Percentiles rank a stretch among this genome's conserved stretches.
Evolutionary conservation across 2,888 invertebrate species (phyloP).

Genomic region (Chrysodeixis includens): DNA sequence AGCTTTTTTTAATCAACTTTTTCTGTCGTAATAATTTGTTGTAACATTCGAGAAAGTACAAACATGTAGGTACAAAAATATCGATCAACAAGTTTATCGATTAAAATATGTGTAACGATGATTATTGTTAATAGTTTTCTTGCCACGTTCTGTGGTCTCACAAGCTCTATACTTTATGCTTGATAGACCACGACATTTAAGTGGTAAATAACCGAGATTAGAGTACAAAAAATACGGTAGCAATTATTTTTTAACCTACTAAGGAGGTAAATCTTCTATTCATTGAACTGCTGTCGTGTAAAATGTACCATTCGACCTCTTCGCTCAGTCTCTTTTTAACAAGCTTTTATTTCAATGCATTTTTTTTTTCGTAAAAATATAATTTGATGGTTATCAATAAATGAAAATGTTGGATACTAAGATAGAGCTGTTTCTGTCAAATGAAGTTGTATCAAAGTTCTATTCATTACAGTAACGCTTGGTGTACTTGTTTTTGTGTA

Average conservation of each 20-base stretch:
- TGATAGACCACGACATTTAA: background rate
- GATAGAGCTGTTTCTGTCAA: slow-evolving; percentile 23
- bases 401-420: slow-evolving; percentile 45
- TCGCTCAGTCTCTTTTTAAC: background rate
- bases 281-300: too few species aligned
- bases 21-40: background rate
- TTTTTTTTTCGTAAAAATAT: background rate
- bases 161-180: background rate
- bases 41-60: background rate
- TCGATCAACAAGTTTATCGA: background rate
- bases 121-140: background rate
- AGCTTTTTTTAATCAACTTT: background rate
- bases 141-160: background rate
- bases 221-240: background rate
- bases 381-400: background rate
- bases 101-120: background rate
- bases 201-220: background rate
- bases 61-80: background rate
- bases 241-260: background rate
- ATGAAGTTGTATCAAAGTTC: slow-evolving; percentile 29
- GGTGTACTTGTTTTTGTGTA: too few species aligned
- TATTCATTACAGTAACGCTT: too few species aligned
- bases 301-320: background rate
- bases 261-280: too few species aligned
- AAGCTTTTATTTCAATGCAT: background rate